Evolutionary conservation across 2,888 invertebrate genomes (phyloP).

Genomic region (Terebella lapidaria): DNA sequence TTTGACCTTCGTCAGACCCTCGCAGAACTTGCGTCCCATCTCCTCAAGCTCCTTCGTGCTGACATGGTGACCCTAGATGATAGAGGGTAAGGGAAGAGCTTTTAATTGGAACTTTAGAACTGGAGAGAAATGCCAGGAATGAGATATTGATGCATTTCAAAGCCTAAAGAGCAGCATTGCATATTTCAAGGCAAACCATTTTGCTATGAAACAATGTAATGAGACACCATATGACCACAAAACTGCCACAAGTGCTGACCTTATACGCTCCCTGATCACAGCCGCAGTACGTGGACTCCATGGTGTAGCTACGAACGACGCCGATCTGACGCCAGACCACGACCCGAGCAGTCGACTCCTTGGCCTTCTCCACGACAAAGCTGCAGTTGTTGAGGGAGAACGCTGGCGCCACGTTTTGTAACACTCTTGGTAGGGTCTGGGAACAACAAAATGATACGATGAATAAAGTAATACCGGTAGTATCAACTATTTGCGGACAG

Average conservation of each 20-base stretch:
- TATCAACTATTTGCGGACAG: too few relatives aligned
- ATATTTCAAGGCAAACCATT: too few relatives aligned
- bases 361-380: constrained; percentile 70
- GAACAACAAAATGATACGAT: constrained; percentile 17
- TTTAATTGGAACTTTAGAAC: too few relatives aligned
- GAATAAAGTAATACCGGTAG: too few relatives aligned
- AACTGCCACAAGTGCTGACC: constrained; percentile 14
- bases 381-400: constrained; percentile 71
- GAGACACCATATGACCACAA: too few relatives aligned
- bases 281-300: constrained; percentile 83
- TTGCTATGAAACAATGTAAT: too few relatives aligned
- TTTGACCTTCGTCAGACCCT: constrained; percentile 33
- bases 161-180: too few relatives aligned
- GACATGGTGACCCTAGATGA: constrained; percentile 46
- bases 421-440: constrained; percentile 68
- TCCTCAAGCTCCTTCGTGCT: constrained; percentile 46
- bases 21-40: constrained; percentile 50
- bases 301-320: constrained; percentile 71
- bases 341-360: constrained; percentile 79
- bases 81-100: too few relatives aligned
- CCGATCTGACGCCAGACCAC: constrained; percentile 81
- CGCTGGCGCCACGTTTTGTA: constrained; percentile 67
- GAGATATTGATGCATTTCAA: too few relatives aligned
- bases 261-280: constrained; percentile 65
- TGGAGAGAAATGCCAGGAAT: too few relatives aligned